These are phyloP conservation scores for Melitaea athalia DNA, from an alignment of 2,888 invertebrate genomes.

Conservation along the genomic window DNA sequence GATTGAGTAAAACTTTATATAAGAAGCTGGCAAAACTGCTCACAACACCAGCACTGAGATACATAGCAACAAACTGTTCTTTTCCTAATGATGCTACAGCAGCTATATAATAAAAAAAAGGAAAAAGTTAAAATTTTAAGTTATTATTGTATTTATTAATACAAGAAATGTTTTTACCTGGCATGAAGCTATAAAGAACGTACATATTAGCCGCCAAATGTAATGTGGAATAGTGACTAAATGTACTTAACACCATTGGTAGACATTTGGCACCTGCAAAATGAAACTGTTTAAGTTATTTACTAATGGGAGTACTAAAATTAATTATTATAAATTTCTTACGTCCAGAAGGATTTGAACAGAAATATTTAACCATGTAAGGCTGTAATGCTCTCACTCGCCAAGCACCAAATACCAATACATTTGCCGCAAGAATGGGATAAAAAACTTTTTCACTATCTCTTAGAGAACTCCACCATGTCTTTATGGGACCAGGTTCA, in stretches of 20 bases:
- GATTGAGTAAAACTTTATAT: slow-evolving; percentile 87
- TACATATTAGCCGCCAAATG: slow-evolving; percentile 98
- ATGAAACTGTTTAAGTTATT: slow-evolving; percentile 14
- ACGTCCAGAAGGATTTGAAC: slow-evolving; percentile 90
- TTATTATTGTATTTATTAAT: not conserved
- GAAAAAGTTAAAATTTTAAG: not conserved
- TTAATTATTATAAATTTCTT: slow-evolving; percentile 55
- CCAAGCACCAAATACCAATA: slow-evolving; percentile 92
- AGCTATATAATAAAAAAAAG: slow-evolving; percentile 58
- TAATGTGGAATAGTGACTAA: slow-evolving; percentile 93
- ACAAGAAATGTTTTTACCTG: slow-evolving; percentile 54
- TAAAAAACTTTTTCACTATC: slow-evolving; percentile 90
- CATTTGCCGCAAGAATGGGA: slow-evolving; percentile 90
- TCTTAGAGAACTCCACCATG: slow-evolving; percentile 88
- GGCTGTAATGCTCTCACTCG: slow-evolving; percentile 86
- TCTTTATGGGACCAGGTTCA: slow-evolving; percentile 69
- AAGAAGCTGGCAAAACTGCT: slow-evolving; percentile 93
- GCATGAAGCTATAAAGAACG: slow-evolving; percentile 93
- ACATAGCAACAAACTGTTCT: slow-evolving; percentile 96
- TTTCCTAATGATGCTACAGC: slow-evolving; percentile 90
- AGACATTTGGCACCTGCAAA: slow-evolving; percentile 87
- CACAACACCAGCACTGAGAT: slow-evolving; percentile 93
- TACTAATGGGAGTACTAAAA: not conserved
- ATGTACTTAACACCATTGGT: slow-evolving; percentile 96
- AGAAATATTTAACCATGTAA: slow-evolving; percentile 92